A percentile compares a stretch with the other conserved stretches of the same genome.
These are phyloP conservation scores for Drosophila birchii DNA, from an alignment of 2,888 invertebrate species.

Conservation along the genomic window DNA sequence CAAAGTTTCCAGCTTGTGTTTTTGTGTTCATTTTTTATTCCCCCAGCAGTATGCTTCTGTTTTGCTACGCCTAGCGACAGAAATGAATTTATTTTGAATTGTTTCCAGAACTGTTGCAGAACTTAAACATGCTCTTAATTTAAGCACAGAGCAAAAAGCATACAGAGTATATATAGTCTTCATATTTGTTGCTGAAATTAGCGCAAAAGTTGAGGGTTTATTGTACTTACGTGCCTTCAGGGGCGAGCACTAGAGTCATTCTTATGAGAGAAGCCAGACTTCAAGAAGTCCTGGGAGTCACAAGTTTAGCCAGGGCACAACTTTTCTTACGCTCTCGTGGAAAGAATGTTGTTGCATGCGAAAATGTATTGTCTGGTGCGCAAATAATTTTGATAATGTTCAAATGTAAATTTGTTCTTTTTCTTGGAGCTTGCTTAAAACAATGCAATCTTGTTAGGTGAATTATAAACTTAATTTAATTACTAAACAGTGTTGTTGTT, in stretches of 20 bases:
- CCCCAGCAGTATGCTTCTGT: slow-evolving; percentile 34
- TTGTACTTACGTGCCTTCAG: slow-evolving; percentile 26
- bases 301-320: slow-evolving; percentile 20
- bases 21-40: slow-evolving; percentile 12
- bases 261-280: slow-evolving; percentile 9
- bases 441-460: background rate
- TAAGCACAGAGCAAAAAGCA: slow-evolving; percentile 31
- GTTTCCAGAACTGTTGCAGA: slow-evolving; percentile 53
- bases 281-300: slow-evolving; percentile 17
- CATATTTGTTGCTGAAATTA: slow-evolving; percentile 52
- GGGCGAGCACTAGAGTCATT: slow-evolving; percentile 18
- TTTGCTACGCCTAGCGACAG: slow-evolving; percentile 48
- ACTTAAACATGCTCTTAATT: slow-evolving; percentile 48
- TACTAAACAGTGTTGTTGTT: background rate
- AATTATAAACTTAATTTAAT: background rate
- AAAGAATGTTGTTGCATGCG: slow-evolving; percentile 1
- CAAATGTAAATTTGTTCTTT: background rate
- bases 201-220: slow-evolving; percentile 60
- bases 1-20: slow-evolving; percentile 27
- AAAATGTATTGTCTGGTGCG: slow-evolving; percentile 13
- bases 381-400: slow-evolving; percentile 3
- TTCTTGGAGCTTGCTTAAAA: background rate
- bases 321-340: slow-evolving; percentile 13
- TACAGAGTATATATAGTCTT: slow-evolving; percentile 22
- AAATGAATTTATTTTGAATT: slow-evolving; percentile 64